A percentile compares a stretch with the other conserved stretches of the same genome.
phyloP scores from a whole-genome alignment of 1,140 invertebrate genomes.

The Glossosoma conforme region DNA sequence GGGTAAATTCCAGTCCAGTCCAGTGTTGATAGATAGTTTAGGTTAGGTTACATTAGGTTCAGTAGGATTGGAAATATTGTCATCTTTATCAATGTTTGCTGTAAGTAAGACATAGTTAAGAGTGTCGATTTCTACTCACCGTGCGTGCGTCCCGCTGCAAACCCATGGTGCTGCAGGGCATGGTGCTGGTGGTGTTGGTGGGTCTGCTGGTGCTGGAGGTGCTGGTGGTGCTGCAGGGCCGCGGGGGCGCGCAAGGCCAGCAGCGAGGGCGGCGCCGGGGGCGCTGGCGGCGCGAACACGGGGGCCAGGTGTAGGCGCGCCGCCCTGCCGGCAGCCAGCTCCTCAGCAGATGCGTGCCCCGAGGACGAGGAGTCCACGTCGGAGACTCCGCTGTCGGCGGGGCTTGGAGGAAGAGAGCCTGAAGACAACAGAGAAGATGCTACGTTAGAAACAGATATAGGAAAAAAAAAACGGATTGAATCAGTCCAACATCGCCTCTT shows the following conservation, averaged over 20 bases:
- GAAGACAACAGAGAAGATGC: no score
- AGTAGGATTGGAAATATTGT: no score
- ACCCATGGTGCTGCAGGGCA: conserved; percentile 45
- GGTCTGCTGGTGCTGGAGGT: conserved; percentile 43
- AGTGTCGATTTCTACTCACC: conserved; percentile 38
- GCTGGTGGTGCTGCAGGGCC: conserved; percentile 44
- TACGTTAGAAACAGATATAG: no score
- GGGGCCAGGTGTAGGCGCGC: conserved; percentile 44
- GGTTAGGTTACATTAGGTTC: no score
- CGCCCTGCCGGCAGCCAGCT: conserved; percentile 57
- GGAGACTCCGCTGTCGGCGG: conserved; percentile 93
- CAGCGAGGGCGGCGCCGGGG: conserved; percentile 40
- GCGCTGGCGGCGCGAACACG: conserved; percentile 38
- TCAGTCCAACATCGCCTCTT: no score
- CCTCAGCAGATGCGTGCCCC: conserved; percentile 82
- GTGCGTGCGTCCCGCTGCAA: conserved; percentile 36
- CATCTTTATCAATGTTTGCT: no score
- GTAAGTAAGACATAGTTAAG: no score
- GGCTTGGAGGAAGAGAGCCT: conserved; percentile 93
- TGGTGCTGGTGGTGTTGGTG: conserved; percentile 37
- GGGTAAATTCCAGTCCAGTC: no score
- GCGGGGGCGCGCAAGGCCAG: conserved; percentile 10
- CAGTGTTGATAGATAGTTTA: no score
- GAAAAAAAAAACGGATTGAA: no score
- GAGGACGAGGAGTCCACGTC: conserved; percentile 93